Percentiles rank a stretch among this genome's conserved stretches.
These are phyloP conservation scores for Microtus oregoni DNA, from an alignment of 2,113 vertebrate species.

Conservation along the genomic window DNA sequence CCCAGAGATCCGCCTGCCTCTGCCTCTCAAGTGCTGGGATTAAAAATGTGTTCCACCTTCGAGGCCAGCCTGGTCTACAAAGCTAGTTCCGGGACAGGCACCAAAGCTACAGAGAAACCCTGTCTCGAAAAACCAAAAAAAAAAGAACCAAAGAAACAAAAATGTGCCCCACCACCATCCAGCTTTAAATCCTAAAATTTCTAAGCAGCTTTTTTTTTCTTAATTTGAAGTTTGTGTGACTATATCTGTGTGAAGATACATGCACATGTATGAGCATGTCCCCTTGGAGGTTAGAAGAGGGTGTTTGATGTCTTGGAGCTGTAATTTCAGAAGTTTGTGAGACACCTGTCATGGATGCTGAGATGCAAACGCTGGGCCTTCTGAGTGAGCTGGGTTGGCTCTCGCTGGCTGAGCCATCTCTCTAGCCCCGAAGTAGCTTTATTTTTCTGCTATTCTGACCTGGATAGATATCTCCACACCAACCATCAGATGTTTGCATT, in stretches of 20 bases:
- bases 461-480: neutral
- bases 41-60: neutral
- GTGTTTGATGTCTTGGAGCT: neutral
- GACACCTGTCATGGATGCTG: too few relatives aligned
- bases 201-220: neutral
- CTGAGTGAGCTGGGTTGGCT: too few relatives aligned
- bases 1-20: neutral
- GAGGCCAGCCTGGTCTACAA: too few relatives aligned
- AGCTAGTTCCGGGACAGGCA: too few relatives aligned
- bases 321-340: neutral
- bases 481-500: neutral
- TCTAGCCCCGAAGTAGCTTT: neutral
- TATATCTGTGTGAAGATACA: neutral
- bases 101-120: too few relatives aligned
- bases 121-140: too few relatives aligned
- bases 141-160: too few relatives aligned
- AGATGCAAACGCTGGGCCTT: neutral
- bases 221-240: neutral
- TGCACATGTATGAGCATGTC: neutral
- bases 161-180: neutral
- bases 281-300: neutral
- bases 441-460: constrained; percentile 4
- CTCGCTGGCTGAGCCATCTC: neutral
- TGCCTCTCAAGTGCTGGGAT: neutral
- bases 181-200: neutral